Base-by-base conservation (phyloP, 2,888 invertebrate species). In the Oxyscelio sp. region DNA sequence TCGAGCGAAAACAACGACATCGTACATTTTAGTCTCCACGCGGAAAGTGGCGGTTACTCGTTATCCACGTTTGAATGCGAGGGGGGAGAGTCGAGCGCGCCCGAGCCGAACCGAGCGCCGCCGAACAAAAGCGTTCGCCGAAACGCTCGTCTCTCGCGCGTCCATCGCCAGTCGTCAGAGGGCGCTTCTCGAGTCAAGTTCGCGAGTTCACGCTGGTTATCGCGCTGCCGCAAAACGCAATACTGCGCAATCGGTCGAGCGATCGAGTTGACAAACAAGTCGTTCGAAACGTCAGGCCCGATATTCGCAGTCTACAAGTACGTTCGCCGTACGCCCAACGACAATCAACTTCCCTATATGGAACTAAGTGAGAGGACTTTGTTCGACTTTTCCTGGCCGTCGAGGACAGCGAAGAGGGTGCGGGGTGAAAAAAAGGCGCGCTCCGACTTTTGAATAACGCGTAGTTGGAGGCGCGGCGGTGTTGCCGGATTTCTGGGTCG, bases 21-120 rank as follows among this genome's bases (percentile, higher is more conserved):
- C n/a, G n/a, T n/a, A n/a, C n/a, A n/a, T n/a, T n/a, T n/a, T n/a
- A 43, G 71, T 71, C 71, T 58, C 71, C 71, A 79, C 65, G 85
- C 84, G 79, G 87, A 89, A 87, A 92, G 91, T 90, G 92, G 91
- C 92, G 92, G 93, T 93, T 93, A 91, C 89, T 87, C 88, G 87
- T 85, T 84, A 54, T 58, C 66, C 52, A 27, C 38, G 65, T 40
- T 80, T 68, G 45, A 45, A 19, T 17, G 70, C 85, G 68, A 75
- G n/a, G 75, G 82, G 79, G 81, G 77, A 34, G 70, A 71, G 58
- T 61, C 83, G 84, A 66, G 6, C 24, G 2, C 13, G 22, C 11
- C 81, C 90, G 91, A 89, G 45, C 19, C 4, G 8, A 1, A 13
- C 2, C 74, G 75, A 15, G 45, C 27, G 40, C 9, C 6, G 63